These are phyloP conservation scores for Aphrophora alni DNA, from an alignment of 2,888 invertebrate genomes.

Conservation along the genomic window DNA sequence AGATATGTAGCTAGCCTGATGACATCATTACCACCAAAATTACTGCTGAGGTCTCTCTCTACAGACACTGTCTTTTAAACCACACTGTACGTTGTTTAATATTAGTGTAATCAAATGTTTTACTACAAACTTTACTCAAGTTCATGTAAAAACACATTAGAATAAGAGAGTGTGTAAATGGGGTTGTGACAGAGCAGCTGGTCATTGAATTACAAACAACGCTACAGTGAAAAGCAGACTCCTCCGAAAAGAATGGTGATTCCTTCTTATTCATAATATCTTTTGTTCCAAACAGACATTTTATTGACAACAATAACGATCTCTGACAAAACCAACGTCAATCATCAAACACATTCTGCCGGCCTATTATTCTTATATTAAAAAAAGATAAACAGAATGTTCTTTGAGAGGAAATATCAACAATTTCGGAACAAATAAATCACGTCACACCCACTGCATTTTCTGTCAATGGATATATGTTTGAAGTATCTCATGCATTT, in stretches of 20 bases:
- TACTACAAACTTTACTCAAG: neutral
- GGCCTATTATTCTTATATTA: neutral
- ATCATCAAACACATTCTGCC: neutral
- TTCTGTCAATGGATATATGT: neutral
- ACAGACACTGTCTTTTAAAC: neutral
- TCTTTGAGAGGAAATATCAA: neutral
- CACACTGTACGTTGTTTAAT: neutral
- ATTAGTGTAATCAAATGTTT: neutral
- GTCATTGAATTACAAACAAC: too few relatives aligned
- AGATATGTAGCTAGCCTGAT: constrained; percentile 6
- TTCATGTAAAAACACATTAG: neutral
- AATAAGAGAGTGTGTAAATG: neutral
- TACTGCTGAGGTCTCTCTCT: neutral
- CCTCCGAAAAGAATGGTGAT: neutral
- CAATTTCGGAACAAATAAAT: neutral
- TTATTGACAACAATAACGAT: neutral
- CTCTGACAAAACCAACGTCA: neutral
- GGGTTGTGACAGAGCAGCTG: constrained; percentile 7
- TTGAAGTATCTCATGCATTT: neutral
- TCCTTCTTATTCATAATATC: constrained; percentile 12
- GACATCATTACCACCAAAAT: neutral
- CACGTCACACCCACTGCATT: neutral
- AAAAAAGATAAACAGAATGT: neutral
- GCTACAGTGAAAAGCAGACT: too few relatives aligned
- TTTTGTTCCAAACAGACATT: neutral